phyloP scores from a whole-genome alignment of 1,140 invertebrate genomes.

The Tetragonula clypearis region DNA sequence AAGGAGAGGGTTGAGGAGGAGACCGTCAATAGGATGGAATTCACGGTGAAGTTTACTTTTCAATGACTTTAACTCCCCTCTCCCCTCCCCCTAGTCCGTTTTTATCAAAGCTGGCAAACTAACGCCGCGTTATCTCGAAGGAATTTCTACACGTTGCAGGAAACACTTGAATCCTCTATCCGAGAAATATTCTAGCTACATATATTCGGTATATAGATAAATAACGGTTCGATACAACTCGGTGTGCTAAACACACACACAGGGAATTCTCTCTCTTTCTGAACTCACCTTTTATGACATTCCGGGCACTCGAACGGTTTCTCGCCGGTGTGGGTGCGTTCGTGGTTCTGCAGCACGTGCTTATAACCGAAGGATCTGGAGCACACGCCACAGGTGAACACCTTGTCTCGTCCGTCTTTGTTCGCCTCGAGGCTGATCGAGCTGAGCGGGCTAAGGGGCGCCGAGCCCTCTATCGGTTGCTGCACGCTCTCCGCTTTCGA shows the following conservation, averaged over 20 bases:
- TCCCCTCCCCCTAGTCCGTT: background rate
- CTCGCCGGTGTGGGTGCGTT: conserved; percentile 97
- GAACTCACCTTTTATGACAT: conserved; percentile 90
- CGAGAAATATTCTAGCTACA: too few species aligned
- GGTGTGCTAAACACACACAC: too few species aligned
- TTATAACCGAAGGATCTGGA: conserved; percentile 95
- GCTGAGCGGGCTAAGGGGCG: conserved; percentile 77
- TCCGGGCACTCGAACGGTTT: conserved; percentile 97
- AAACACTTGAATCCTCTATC: too few species aligned
- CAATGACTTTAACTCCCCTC: background rate
- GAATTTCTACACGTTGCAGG: background rate
- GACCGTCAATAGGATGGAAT: background rate
- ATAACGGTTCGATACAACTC: too few species aligned
- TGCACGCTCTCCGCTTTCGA: conserved; percentile 70
- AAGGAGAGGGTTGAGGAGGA: background rate
- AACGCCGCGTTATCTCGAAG: background rate
- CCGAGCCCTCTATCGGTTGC: conserved; percentile 71
- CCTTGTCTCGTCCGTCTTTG: conserved; percentile 87
- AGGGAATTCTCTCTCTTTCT: too few species aligned
- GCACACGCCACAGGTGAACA: conserved; percentile 94
- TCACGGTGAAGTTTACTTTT: background rate
- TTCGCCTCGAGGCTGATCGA: conserved; percentile 79
- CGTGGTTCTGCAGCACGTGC: conserved; percentile 97
- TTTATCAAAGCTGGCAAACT: background rate
- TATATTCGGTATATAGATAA: too few species aligned